Percentiles rank a stretch among this genome's conserved stretches.
These are phyloP conservation scores for Tachysurus fulvidraco DNA, from an alignment of 2,113 vertebrate species.

Conservation along the genomic window DNA sequence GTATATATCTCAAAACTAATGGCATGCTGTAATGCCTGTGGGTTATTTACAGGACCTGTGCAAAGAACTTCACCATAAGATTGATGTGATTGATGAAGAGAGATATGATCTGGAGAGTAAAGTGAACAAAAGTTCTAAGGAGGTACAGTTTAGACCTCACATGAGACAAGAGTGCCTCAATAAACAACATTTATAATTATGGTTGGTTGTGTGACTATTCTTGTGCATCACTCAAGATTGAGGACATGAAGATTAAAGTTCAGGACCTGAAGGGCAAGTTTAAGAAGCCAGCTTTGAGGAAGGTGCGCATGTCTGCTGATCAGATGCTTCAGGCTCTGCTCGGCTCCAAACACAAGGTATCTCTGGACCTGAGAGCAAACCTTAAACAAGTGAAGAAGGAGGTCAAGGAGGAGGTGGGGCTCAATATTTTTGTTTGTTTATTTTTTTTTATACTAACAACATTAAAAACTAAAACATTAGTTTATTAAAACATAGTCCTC, in stretches of 20 bases:
- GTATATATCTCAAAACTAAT: background rate
- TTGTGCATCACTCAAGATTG: slow-evolving; percentile 73
- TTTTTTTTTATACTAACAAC: background rate
- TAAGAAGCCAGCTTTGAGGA: slow-evolving; percentile 86
- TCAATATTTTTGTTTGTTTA: background rate
- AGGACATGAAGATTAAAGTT: slow-evolving; percentile 92
- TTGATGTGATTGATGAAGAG: slow-evolving; percentile 88
- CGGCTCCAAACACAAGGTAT: slow-evolving; percentile 97
- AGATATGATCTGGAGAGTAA: slow-evolving; percentile 88
- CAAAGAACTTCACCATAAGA: slow-evolving; percentile 86
- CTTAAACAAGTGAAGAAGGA: slow-evolving; percentile 99
- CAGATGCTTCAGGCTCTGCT: slow-evolving; percentile 93
- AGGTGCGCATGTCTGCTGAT: slow-evolving; percentile 94
- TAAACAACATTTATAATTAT: background rate
- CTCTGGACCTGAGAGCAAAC: slow-evolving; percentile 93
- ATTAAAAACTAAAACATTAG: background rate
- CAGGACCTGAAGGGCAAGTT: slow-evolving; percentile 95
- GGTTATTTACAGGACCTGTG: slow-evolving; percentile 79
- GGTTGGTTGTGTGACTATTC: background rate
- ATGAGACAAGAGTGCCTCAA: background rate
- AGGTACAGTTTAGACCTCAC: slow-evolving; percentile 71
- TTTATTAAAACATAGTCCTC: background rate
- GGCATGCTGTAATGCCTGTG: background rate
- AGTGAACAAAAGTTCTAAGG: slow-evolving; percentile 83
- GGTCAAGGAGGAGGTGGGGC: slow-evolving; percentile 87